These are phyloP conservation scores for Eupelmus urozonus DNA, from an alignment of 2,888 invertebrate genomes.

Conservation along the genomic window DNA sequence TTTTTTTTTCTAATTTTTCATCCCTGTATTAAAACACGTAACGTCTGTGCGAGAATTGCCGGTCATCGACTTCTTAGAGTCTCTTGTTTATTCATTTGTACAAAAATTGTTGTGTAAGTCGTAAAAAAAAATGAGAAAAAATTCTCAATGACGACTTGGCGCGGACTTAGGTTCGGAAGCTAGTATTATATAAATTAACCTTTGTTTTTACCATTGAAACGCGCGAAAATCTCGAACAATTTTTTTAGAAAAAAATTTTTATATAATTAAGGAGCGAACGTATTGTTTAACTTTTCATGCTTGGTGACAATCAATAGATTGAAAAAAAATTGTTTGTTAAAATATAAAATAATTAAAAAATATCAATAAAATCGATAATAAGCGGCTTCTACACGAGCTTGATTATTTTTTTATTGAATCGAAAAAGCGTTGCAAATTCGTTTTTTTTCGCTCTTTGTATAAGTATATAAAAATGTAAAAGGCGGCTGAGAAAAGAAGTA, in stretches of 20 bases:
- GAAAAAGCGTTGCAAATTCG: conserved; percentile 18
- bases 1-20: conserved; percentile 43
- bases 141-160: conserved; percentile 24
- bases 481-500: conserved; percentile 50
- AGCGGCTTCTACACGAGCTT: conserved; percentile 50
- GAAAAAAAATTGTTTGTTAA: conserved; percentile 21
- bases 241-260: conserved; percentile 48
- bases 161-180: conserved; percentile 19
- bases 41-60: conserved; percentile 49
- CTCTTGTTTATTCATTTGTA: conserved; percentile 50
- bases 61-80: conserved; percentile 44
- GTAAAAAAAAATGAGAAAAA: conserved; percentile 19
- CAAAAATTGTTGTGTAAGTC: conserved; percentile 54
- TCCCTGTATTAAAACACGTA: conserved; percentile 36
- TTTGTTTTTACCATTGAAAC: conserved; percentile 46
- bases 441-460: conserved; percentile 39
- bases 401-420: conserved; percentile 18
- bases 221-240: conserved; percentile 37
- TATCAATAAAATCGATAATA: conserved; percentile 47
- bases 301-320: conserved; percentile 52
- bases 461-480: conserved; percentile 14
- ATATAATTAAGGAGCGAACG: conserved; percentile 23
- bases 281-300: conserved; percentile 35
- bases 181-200: conserved; percentile 49
- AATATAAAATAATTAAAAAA: conserved; percentile 37